A percentile compares a stretch with the other conserved stretches of the same genome.
Evolutionary conservation across 2,113 vertebrate genomes (phyloP).

Genomic region (Monarcha castaneiventris): DNA sequence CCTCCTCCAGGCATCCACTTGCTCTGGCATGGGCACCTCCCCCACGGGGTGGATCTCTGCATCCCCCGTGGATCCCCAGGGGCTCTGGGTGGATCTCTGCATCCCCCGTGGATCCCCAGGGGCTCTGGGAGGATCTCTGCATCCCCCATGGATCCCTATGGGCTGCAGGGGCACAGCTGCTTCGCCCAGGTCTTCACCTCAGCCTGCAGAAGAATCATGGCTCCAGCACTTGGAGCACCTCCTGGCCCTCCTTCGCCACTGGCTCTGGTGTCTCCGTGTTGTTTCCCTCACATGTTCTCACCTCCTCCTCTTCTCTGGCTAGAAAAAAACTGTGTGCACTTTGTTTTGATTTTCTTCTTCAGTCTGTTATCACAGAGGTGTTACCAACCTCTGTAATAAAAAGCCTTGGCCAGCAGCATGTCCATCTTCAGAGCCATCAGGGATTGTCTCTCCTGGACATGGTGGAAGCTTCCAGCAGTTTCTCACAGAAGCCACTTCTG

Average conservation of each 20-base stretch:
- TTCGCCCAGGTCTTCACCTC: no score
- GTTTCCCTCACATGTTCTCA: not conserved
- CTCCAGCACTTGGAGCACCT: not conserved
- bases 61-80: no score
- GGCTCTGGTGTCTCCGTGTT: not conserved
- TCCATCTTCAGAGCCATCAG: not conserved
- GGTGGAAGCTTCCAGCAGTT: not conserved
- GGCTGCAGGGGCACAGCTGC: no score
- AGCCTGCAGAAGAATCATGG: not conserved
- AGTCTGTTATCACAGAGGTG: not conserved
- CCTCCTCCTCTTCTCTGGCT: not conserved
- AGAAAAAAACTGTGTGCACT: not conserved
- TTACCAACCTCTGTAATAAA: not conserved
- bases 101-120: no score
- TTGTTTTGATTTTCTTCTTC: not conserved
- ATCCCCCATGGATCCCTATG: no score
- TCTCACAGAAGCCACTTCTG: not conserved
- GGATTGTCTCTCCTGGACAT: accelerated
- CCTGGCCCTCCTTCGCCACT: not conserved
- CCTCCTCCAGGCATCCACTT: no score
- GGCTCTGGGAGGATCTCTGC: no score
- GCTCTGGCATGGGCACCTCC: no score
- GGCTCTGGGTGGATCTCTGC: no score
- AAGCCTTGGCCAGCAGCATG: not conserved
- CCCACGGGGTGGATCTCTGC: no score